Base-by-base conservation (phyloP, 2,888 invertebrate genomes). In the Gastracanthus pulcherrimus region DNA sequence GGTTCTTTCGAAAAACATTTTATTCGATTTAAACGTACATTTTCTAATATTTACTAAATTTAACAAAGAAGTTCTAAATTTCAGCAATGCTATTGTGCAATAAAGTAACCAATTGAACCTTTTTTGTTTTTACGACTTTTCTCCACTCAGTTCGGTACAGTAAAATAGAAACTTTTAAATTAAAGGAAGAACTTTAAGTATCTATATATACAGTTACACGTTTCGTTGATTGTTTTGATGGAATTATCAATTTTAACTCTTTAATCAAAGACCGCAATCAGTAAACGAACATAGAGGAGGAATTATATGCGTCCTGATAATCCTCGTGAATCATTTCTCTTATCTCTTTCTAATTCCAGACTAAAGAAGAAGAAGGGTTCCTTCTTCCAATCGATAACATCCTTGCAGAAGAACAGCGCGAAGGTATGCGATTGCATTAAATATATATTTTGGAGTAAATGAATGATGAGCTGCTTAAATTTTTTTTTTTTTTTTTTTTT, bases 301-400 rank as follows among this genome's bases (percentile, higher is more conserved):
- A 16, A 34, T 5, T 26, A 26, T 16, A n/a, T 23, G 6, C 3
- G 19, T 19, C 19, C 3, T 19, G 16, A 58, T 7, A 23, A 70
- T 23, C 23, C 11, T 19, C 29, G 29, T 16, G 31, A 51, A 80
- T 78, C 38, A 71, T 19, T 36, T 23, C 9, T 23, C 29, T 45
- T 23, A 38, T 60, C 69, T 77, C n/a, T 82, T 74, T 80, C 45
- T 58, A 38, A 81, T 90, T 92, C 84, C 91, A 97, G 97, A 91
- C 93, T 98, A 86, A 98, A 98, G 93, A 97, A 98, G 94, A 98
- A 98, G 93, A 98, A 98, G 88, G 98, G 98, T 26, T 98, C 98
- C 6, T 97, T 98, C 92, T 98, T 98, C 92, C 98, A 98, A 92
- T 98, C 98, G 11, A 97, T 98, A 88, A 97, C 98, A 9, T 98